Evolutionary conservation across 2,113 vertebrate species (phyloP).

Genomic region (Tonatia bakeri): DNA sequence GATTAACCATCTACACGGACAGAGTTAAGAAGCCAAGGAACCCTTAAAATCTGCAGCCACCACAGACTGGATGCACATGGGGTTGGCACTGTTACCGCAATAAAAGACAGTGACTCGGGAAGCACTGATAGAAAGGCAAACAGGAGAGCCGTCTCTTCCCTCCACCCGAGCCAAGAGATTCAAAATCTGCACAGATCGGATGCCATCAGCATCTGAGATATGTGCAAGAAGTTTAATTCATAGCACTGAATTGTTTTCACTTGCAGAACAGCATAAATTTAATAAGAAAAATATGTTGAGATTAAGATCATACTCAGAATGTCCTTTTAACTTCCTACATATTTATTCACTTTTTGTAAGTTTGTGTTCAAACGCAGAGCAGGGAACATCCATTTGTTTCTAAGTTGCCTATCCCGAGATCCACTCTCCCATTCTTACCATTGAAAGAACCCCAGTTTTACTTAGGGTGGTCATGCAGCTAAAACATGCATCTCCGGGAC

Average conservation of each 20-base stretch:
- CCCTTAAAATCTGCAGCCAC: neutral
- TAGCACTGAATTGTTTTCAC: neutral
- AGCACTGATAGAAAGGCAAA: neutral
- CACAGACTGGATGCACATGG: neutral
- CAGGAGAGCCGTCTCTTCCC: neutral
- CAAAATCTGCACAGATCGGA: neutral
- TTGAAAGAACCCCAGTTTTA: neutral
- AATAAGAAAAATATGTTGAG: neutral
- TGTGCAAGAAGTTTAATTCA: neutral
- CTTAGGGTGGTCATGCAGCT: neutral
- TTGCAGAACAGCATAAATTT: neutral
- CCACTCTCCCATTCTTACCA: neutral
- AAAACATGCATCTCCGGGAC: neutral
- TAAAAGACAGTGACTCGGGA: neutral
- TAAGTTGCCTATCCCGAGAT: neutral
- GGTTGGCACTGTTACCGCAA: neutral
- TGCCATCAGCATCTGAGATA: neutral
- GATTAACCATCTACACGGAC: neutral
- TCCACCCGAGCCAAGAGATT: neutral
- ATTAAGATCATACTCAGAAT: slow-evolving; percentile 47
- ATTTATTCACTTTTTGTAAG: slow-evolving; percentile 1
- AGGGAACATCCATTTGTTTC: neutral
- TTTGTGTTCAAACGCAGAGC: neutral
- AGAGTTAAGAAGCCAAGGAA: neutral
- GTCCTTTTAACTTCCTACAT: neutral